A percentile compares a stretch with the other conserved stretches of the same genome.
Evolutionary conservation across 2,888 invertebrate genomes (phyloP).

Genomic region (Diploptera punctata): DNA sequence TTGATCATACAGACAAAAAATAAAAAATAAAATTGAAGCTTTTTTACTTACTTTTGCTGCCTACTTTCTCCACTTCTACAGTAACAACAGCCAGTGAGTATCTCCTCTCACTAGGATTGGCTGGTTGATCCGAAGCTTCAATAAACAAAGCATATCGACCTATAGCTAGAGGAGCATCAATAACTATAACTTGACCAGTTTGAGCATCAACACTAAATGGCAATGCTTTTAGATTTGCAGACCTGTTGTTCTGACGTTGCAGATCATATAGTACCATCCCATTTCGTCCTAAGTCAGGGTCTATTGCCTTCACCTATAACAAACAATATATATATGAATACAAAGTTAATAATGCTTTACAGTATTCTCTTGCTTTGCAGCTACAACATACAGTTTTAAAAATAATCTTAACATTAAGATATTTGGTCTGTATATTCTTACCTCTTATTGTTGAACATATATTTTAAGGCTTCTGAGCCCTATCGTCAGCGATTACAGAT

Average conservation of each 20-base stretch:
- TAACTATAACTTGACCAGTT: conserved; percentile 71
- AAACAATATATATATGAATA: too few species aligned
- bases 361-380: too few species aligned
- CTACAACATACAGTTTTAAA: too few species aligned
- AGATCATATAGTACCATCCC: conserved; percentile 78
- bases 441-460: too few species aligned
- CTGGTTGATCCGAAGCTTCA: conserved; percentile 83
- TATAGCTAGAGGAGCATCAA: conserved; percentile 68
- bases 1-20: too few species aligned
- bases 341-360: too few species aligned
- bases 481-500: too few species aligned
- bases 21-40: too few species aligned
- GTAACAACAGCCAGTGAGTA: conserved; percentile 86
- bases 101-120: conserved; percentile 82
- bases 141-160: conserved; percentile 82
- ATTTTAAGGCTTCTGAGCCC: too few species aligned
- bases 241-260: conserved; percentile 71
- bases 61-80: conserved; percentile 70
- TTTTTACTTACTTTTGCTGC: conserved; percentile 54
- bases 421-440: too few species aligned
- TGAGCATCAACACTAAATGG: conserved; percentile 76
- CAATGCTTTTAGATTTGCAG: conserved; percentile 58
- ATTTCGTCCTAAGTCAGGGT: conserved; percentile 80
- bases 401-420: too few species aligned
- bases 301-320: conserved; percentile 72